A percentile compares a stretch with the other conserved stretches of the same genome.
Conservation (phyloP, 2,888 invertebrate genomes). For the Oasisia sp. region DNA sequence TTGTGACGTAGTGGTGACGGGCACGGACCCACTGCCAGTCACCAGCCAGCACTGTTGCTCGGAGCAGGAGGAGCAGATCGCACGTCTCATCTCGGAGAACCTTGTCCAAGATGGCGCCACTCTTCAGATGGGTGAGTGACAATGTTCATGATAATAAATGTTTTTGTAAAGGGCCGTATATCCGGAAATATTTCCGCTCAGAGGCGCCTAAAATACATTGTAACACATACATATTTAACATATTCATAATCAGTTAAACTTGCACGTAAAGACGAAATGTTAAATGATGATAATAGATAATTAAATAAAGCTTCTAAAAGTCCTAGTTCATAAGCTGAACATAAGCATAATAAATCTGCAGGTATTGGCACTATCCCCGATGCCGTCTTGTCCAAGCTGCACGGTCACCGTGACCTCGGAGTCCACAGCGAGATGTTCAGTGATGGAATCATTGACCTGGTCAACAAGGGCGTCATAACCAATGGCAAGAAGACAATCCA, state of each 20-base stretch:
- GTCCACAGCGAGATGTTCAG: conserved; percentile 98
- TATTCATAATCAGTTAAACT: too few relatives aligned
- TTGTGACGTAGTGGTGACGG: conserved; percentile 85
- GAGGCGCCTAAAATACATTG: too few relatives aligned
- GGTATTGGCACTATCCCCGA: conserved; percentile 96
- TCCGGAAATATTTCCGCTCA: too few relatives aligned
- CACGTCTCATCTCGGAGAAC: conserved; percentile 87
- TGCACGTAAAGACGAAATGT: too few relatives aligned
- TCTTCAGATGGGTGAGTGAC: conserved; percentile 81
- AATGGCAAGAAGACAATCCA: conserved; percentile 86
- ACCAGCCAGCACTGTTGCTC: conserved; percentile 75
- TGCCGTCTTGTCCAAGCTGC: conserved; percentile 83
- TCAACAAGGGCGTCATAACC: conserved; percentile 86
- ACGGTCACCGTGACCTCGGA: conserved; percentile 89
- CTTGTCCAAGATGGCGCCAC: conserved; percentile 93
- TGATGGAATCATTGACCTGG: conserved; percentile 90
- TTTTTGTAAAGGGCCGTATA: too few relatives aligned
- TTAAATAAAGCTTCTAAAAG: too few relatives aligned
- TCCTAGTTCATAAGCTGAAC: too few relatives aligned
- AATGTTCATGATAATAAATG: too few relatives aligned
- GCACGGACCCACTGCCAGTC: conserved; percentile 71
- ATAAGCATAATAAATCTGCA: too few relatives aligned
- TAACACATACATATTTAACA: too few relatives aligned
- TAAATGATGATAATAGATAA: too few relatives aligned
- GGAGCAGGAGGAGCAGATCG: conserved; percentile 80